phyloP scores from a whole-genome alignment of 2,797 vertebrate genomes.

The Liasis olivaceus region DNA sequence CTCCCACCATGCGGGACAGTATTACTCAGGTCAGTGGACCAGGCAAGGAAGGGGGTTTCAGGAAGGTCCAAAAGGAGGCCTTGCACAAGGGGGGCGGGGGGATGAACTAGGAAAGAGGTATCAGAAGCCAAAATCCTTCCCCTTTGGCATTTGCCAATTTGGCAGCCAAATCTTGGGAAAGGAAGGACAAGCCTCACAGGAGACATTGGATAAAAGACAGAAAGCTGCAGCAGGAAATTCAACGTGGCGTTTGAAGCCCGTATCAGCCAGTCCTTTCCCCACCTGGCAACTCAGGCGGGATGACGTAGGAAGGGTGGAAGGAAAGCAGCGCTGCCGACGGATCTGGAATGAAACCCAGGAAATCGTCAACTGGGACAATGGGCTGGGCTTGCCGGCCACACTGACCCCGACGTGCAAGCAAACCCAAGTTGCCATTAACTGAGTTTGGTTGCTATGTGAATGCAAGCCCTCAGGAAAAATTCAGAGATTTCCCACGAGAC shows the following conservation, averaged over 20 bases:
- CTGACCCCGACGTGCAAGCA: no score
- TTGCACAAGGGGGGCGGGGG: background rate
- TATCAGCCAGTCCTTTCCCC: background rate
- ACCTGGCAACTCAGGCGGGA: background rate
- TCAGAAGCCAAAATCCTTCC: background rate
- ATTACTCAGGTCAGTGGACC: constrained; percentile 86
- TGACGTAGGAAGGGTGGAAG: no score
- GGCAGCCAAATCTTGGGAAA: background rate
- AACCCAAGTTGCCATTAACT: no score
- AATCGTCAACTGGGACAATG: no score
- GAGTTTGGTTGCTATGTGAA: no score
- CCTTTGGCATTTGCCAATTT: no score
- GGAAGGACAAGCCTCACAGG: background rate
- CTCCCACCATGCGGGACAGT: constrained; percentile 91
- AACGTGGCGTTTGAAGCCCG: no score
- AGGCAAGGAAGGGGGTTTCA: background rate
- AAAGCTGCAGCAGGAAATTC: background rate
- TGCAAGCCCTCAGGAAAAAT: no score
- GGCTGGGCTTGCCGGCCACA: no score
- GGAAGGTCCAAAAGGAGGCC: background rate
- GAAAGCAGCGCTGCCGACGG: background rate
- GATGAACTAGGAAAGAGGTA: no score
- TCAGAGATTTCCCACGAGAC: no score
- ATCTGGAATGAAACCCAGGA: background rate
- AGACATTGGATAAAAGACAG: background rate